Percentiles rank a stretch among this genome's conserved stretches.
Conservation (phyloP, 2,797 vertebrate genomes). For the Ispidina picta region DNA sequence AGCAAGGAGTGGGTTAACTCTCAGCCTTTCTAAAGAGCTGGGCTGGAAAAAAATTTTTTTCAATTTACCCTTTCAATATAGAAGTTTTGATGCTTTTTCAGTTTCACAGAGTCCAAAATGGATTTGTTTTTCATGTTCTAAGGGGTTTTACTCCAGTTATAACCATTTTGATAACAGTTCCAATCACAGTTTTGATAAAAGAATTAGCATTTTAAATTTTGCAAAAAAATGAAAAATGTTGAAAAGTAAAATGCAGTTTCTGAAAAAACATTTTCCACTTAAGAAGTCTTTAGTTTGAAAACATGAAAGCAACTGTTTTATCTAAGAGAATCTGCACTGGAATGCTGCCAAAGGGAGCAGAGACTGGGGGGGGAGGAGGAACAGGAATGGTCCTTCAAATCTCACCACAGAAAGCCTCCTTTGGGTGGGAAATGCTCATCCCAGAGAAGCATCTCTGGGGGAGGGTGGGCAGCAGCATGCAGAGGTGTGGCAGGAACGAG, state of each 20-base stretch:
- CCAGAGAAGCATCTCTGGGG: neutral
- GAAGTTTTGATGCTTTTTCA: slow-evolving; percentile 30
- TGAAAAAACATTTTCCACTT: neutral
- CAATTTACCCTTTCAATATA: neutral
- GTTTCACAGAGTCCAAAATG: neutral
- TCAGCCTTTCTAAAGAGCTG: neutral
- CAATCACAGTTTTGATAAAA: slow-evolving; percentile 41
- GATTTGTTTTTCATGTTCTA: slow-evolving; percentile 15
- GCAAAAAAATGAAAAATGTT: neutral
- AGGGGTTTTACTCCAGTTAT: neutral
- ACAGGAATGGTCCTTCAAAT: neutral
- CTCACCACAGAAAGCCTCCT: neutral
- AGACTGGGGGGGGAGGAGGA: neutral
- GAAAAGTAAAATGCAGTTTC: neutral
- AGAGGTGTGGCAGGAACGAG: neutral
- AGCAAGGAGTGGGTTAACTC: slow-evolving; percentile 30
- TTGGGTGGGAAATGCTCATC: neutral
- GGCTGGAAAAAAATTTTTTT: slow-evolving; percentile 2
- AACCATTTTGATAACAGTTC: slow-evolving; percentile 23
- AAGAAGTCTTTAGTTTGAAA: slow-evolving; percentile 23
- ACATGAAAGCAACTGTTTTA: neutral
- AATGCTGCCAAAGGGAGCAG: neutral
- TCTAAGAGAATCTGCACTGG: neutral
- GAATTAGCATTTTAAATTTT: slow-evolving; percentile 51
- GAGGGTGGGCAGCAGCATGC: neutral